phyloP scores from a whole-genome alignment of 1,140 invertebrate species.

The Rhizoglyphus robini region DNA sequence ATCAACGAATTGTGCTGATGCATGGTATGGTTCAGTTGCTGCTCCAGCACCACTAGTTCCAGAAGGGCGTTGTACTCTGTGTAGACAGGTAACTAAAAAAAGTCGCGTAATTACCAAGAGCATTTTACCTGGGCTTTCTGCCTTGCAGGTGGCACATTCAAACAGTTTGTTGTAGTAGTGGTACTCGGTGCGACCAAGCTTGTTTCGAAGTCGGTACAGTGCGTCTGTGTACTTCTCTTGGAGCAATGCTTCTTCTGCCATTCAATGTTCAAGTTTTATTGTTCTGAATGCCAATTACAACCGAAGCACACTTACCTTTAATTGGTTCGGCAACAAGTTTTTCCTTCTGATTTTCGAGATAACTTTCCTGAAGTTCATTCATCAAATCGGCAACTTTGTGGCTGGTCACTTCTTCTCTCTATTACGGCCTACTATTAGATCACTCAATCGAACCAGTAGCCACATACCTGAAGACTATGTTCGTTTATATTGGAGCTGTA shows the following conservation, averaged over 20 bases:
- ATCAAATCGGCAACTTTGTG: not conserved
- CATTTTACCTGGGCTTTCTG: not conserved
- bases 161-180: slow-evolving; percentile 1
- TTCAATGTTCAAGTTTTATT: not conserved
- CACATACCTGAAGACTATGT: not conserved
- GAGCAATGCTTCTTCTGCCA: not conserved
- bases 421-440: not conserved
- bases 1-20: slow-evolving; percentile 1
- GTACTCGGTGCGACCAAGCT: not conserved
- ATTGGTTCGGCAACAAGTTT: slow-evolving; percentile 4
- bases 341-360: not conserved
- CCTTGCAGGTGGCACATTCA: not conserved
- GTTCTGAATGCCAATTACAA: not conserved
- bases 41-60: not conserved
- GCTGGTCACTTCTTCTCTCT: not conserved
- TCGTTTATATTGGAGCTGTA: not conserved
- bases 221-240: not conserved
- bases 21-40: slow-evolving; percentile 3
- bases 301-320: not conserved
- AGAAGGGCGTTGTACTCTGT: not conserved
- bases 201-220: not conserved
- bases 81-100: too few relatives aligned
- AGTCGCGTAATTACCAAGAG: too few relatives aligned
- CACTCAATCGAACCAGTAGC: not conserved
- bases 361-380: not conserved